Evolutionary conservation across 2,888 invertebrate species (phyloP).

Genomic region (Athalia cordata): DNA sequence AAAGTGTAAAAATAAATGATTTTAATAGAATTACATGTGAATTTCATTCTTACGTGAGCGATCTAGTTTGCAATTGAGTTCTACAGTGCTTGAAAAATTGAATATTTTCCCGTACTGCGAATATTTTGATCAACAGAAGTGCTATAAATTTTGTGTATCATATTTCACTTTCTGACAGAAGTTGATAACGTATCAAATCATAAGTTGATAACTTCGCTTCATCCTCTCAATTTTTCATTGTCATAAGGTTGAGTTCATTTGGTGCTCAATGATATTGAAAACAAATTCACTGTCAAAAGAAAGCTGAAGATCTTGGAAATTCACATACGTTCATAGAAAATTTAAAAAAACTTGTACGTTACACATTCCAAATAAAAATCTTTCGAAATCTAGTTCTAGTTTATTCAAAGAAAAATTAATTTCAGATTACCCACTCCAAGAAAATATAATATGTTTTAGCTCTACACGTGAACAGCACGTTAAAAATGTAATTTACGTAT

Average conservation of each 20-base stretch:
- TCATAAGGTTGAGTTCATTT: not conserved
- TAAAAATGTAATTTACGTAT: not conserved
- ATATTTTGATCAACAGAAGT: not conserved
- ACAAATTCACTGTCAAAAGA: no score
- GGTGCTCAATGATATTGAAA: no score
- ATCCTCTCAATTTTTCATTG: not conserved
- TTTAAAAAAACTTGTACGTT: constrained; percentile 28
- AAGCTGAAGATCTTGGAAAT: no score
- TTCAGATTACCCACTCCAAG: not conserved
- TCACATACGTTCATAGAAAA: no score
- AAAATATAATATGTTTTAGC: not conserved
- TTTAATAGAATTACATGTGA: not conserved
- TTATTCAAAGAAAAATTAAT: not conserved
- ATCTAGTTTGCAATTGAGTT: not conserved
- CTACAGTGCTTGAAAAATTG: no score
- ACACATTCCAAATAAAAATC: constrained; percentile 18
- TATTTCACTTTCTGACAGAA: constrained; percentile 6
- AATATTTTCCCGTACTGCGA: no score
- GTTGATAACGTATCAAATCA: constrained; percentile 13
- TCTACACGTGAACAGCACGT: not conserved
- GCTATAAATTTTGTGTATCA: not conserved
- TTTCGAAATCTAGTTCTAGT: not conserved
- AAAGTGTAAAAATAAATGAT: constrained; percentile 10
- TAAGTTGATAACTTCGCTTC: constrained; percentile 4
- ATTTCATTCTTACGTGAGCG: constrained; percentile 14